Base-by-base conservation (phyloP, 2,797 vertebrate genomes). In the Adrianichthys oophorus region DNA sequence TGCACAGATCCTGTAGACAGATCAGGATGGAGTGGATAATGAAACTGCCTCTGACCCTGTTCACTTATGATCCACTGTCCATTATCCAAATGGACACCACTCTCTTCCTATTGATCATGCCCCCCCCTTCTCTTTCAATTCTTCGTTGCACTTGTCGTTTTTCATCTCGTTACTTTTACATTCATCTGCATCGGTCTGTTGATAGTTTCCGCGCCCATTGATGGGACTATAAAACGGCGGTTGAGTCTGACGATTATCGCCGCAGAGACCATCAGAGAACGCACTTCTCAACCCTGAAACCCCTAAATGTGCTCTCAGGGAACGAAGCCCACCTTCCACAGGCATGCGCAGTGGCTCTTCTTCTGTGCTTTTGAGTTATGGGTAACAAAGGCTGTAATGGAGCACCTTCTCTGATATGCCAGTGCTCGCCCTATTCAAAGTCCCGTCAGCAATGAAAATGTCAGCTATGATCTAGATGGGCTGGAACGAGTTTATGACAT, bases 51-150 rank as follows among this genome's bases (percentile, higher is more conserved):
- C 84, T 90, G 94, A 93, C 88, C 86, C 89, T 86, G 87, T 91
- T 88, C 89, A 84, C 86, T 92, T 94, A 93, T 92, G 92, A 94
- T 91, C 78, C 80, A 81, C 90, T 90, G 89, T 93, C 94, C 93
- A 95, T 97, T 98, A 98, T 90, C 90, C 89, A 96, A 96, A 95
- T 95, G 93, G 94, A 94, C 93, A 93, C 87, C 88, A 93, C 92
- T 86, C 85, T 72, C 70, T 52, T 53, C 73, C 73, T 94, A 95
- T 95, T 93, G 94, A 97, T 96, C 92, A 93, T 91, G 85, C 88
- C 82, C 90, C 82, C 90, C 87, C 87, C 61, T 72, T 74, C 72
- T 68, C 74, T 57, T 92, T 86, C 82, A 70, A 80, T 91, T 83
- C 91, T 82, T 86, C 90, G 79, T 91, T 89, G 93, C 90, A 70